A percentile compares a stretch with the other conserved stretches of the same genome.
Conservation (phyloP, 2,113 vertebrate species). For the Gallinago media region DNA sequence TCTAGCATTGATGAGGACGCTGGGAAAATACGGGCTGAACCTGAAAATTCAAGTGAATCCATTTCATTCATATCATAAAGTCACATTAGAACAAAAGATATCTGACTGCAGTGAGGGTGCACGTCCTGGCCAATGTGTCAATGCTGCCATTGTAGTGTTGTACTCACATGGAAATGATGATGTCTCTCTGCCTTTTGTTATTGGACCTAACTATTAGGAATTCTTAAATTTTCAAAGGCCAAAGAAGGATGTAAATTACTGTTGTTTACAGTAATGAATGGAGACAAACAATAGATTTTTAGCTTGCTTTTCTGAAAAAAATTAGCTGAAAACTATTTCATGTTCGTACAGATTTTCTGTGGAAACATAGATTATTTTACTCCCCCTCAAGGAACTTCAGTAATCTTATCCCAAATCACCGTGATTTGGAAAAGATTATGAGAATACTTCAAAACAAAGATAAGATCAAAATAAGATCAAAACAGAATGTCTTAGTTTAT, state of each 20-base stretch:
- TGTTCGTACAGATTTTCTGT: not conserved
- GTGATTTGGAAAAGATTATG: conserved; percentile 34
- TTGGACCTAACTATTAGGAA: not conserved
- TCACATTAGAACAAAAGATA: not conserved
- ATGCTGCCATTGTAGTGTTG: fast-evolving
- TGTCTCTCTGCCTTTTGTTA: not conserved
- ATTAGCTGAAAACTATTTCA: not conserved
- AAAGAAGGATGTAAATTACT: not conserved
- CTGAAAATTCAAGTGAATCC: not conserved
- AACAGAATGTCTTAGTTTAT: conserved; percentile 17
- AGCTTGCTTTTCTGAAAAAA: not conserved
- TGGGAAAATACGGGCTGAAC: not conserved
- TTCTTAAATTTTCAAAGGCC: not conserved
- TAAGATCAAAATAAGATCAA: conserved; percentile 26
- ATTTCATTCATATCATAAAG: not conserved
- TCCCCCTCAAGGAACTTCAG: not conserved
- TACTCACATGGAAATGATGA: not conserved
- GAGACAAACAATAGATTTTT: not conserved
- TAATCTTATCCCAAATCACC: not conserved
- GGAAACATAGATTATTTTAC: not conserved
- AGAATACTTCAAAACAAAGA: conserved; percentile 6
- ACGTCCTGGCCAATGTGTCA: not conserved
- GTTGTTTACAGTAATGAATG: not conserved
- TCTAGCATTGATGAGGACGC: not conserved
- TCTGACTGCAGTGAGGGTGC: not conserved